phyloP scores from a whole-genome alignment of 2,888 invertebrate species.

The Idaea aversata region DNA sequence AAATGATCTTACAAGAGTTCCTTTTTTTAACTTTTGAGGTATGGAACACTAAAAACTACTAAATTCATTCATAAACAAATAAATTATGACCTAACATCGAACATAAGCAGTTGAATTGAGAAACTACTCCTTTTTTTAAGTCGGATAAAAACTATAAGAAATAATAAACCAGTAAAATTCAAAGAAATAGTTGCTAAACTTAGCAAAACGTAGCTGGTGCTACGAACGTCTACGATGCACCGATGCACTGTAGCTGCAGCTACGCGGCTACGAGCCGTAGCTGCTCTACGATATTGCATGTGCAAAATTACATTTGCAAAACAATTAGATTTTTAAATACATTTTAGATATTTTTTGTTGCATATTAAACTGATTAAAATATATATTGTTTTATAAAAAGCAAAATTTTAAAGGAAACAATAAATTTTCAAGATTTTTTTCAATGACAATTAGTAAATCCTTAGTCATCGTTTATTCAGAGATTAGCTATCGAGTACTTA shows the following conservation, averaged over 20 bases:
- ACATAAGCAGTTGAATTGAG: too few species aligned
- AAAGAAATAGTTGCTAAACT: constrained; percentile 1
- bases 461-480: not conserved
- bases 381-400: not conserved
- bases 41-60: too few species aligned
- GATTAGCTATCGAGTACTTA: not conserved
- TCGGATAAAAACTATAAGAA: too few species aligned
- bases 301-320: constrained; percentile 50
- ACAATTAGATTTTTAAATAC: constrained; percentile 17
- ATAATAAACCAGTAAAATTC: not conserved
- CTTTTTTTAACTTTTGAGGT: too few species aligned
- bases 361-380: not conserved
- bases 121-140: too few species aligned
- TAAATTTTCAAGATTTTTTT: not conserved
- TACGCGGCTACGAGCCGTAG: constrained; percentile 69
- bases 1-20: too few species aligned
- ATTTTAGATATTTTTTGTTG: constrained; percentile 20
- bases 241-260: constrained; percentile 75
- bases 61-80: too few species aligned
- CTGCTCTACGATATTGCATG: constrained; percentile 68
- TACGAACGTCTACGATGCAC: constrained; percentile 50
- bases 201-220: constrained; percentile 15
- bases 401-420: not conserved
- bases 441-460: not conserved
- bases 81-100: too few species aligned